A percentile compares a stretch with the other conserved stretches of the same genome.
These are phyloP conservation scores for Zoanthus gigantus DNA, from an alignment of 92 coral and sea anemone genomes.

Conservation along the genomic window DNA sequence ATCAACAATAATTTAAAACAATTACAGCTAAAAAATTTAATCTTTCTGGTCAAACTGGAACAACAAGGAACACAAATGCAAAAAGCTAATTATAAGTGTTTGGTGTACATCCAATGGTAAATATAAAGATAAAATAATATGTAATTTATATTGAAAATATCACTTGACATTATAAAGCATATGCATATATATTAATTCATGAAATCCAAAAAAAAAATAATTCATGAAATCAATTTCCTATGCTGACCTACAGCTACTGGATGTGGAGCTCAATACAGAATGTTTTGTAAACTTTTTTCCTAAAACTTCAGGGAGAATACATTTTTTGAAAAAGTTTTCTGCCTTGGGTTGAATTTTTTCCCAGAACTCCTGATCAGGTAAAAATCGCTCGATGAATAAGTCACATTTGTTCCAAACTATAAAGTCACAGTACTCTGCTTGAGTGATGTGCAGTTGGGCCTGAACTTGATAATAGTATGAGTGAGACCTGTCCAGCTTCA, in stretches of 20 bases:
- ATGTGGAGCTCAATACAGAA: neutral
- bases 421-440: neutral
- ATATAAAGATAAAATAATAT: no score
- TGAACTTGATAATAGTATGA: constrained; percentile 43
- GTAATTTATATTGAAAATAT: no score
- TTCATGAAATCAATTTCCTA: neutral
- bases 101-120: no score
- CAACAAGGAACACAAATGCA: neutral
- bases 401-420: neutral
- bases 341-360: neutral
- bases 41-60: constrained; percentile 1
- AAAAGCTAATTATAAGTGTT: neutral
- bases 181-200: no score
- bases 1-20: neutral
- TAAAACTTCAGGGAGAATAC: neutral
- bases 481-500: constrained; percentile 38
- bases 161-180: no score
- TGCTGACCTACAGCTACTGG: constrained; percentile 2
- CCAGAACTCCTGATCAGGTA: neutral
- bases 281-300: neutral
- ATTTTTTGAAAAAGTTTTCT: neutral
- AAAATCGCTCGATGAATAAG: neutral
- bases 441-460: neutral
- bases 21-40: neutral
- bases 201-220: no score